Evolutionary conservation across 2,888 invertebrate species (phyloP).

Genomic region (Unio delphinus): DNA sequence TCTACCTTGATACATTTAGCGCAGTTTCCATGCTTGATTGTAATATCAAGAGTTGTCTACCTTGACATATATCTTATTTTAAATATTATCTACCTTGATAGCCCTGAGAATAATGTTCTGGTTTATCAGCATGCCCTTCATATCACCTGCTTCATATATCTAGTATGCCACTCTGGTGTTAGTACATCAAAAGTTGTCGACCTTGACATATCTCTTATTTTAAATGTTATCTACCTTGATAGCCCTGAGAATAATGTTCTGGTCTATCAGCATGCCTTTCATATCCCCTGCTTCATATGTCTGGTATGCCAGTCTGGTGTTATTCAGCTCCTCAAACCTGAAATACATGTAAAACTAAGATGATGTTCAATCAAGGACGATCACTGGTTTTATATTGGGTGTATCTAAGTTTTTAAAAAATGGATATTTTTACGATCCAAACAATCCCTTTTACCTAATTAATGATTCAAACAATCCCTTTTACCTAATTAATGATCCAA

Average conservation of each 20-base stretch:
- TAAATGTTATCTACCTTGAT: slow-evolving; percentile 53
- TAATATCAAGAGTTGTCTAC: not conserved
- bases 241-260: slow-evolving; percentile 57
- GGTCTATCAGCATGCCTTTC: slow-evolving; percentile 60
- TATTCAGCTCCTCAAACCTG: slow-evolving; percentile 64
- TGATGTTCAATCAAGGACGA: not conserved
- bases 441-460: not conserved
- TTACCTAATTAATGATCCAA: not conserved
- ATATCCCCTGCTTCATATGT: slow-evolving; percentile 64
- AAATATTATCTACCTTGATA: slow-evolving; percentile 54
- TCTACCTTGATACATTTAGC: not conserved
- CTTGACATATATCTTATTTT: not conserved
- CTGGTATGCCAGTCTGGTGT: slow-evolving; percentile 62
- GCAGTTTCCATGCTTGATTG: not conserved
- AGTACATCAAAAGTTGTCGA: not conserved
- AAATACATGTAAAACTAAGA: slow-evolving; percentile 1
- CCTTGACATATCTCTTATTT: not conserved
- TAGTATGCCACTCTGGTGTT: slow-evolving; percentile 62
- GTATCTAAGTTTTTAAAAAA: not conserved
- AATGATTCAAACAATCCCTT: not conserved
- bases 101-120: slow-evolving; percentile 56
- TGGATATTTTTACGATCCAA: not conserved
- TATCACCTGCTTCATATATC: slow-evolving; percentile 63
- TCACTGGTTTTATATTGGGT: too few relatives aligned
- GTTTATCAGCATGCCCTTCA: slow-evolving; percentile 61